These are phyloP conservation scores for Cyphomyrus plagiostoma DNA, from an alignment of 2,113 vertebrate genomes.

Conservation along the genomic window DNA sequence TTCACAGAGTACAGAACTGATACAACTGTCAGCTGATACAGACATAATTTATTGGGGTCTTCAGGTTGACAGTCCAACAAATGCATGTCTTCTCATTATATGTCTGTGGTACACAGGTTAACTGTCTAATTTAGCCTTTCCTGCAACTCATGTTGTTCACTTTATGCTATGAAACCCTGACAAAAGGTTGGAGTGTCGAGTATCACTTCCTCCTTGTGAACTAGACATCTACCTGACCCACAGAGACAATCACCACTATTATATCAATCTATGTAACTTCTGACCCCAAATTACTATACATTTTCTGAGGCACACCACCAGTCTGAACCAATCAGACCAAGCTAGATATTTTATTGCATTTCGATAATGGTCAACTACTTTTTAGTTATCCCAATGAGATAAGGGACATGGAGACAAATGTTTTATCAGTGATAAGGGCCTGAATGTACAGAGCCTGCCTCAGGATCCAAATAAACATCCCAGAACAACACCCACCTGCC, in stretches of 20 bases:
- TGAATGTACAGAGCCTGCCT: background rate
- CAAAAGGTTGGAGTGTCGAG: background rate
- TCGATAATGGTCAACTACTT: slow-evolving; percentile 44
- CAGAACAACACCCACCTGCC: background rate
- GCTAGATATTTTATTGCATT: slow-evolving; percentile 47
- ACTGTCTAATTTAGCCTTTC: background rate
- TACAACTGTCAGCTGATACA: background rate
- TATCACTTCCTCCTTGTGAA: background rate
- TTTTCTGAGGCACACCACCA: background rate
- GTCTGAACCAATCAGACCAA: slow-evolving; percentile 3
- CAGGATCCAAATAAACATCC: background rate
- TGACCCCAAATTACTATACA: background rate
- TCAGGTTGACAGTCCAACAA: background rate
- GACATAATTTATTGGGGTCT: background rate
- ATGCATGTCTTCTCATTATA: background rate
- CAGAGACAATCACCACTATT: background rate
- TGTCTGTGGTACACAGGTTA: background rate
- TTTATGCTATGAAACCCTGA: background rate
- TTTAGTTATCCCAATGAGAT: slow-evolving; percentile 43
- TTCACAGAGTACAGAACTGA: background rate
- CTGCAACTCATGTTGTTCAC: background rate
- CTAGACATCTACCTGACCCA: background rate
- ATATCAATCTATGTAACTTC: background rate
- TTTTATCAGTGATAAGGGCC: background rate
- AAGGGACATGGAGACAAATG: slow-evolving; percentile 20